These are phyloP conservation scores for Natrix natrix DNA, from an alignment of 2,797 vertebrate species.

Conservation along the genomic window DNA sequence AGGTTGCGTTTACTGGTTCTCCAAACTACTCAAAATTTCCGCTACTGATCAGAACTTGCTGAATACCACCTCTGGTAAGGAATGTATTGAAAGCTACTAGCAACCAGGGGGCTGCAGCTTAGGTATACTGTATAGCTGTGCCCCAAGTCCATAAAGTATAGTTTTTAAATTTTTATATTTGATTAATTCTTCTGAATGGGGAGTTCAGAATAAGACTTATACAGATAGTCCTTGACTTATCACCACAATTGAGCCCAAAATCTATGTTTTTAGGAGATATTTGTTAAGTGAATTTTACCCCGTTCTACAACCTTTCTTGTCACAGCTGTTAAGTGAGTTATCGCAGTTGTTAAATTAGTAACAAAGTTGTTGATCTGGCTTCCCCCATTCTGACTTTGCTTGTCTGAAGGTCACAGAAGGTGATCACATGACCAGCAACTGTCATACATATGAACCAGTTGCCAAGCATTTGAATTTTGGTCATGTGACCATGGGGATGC, in stretches of 20 bases:
- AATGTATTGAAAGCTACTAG: not conserved
- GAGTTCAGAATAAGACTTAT: not conserved
- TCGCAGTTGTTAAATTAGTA: not conserved
- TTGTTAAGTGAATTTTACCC: not conserved
- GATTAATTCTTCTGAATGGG: not conserved
- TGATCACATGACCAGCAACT: not conserved
- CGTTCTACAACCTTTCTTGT: not conserved
- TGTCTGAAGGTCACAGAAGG: not conserved
- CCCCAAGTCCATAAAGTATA: not conserved
- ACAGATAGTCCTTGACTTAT: not conserved
- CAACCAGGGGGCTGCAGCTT: not conserved
- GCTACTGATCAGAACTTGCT: too few relatives aligned
- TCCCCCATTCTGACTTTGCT: not conserved
- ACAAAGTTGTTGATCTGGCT: not conserved
- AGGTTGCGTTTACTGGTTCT: too few relatives aligned
- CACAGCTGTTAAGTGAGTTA: not conserved
- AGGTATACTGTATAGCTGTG: not conserved
- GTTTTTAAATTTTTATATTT: not conserved
- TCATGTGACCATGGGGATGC: too few relatives aligned
- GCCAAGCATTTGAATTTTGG: too few relatives aligned
- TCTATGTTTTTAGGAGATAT: not conserved
- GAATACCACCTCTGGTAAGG: too few relatives aligned
- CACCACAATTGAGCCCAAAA: not conserved
- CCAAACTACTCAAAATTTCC: too few relatives aligned
- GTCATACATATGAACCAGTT: too few relatives aligned